Evolutionary conservation across 2,113 vertebrate genomes (phyloP), one percentile per base, ranked within the genome.

Genomic region (Tympanuchus pallidicinctus): DNA sequence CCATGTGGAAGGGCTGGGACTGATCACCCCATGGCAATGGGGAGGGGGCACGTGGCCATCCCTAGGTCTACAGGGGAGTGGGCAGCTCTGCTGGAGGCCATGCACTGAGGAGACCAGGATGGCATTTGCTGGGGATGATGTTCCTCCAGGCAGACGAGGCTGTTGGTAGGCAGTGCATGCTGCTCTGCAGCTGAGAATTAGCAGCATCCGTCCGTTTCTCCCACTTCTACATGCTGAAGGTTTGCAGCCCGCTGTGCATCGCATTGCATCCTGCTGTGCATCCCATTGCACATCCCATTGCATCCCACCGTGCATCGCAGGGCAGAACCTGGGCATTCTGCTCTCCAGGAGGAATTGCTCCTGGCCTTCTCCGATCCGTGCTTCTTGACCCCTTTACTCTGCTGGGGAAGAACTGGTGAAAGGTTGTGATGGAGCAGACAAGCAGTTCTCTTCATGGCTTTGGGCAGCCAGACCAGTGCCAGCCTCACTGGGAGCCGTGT

Each of bases 401-500:
- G 0, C 59, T 1, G 0, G 60, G n/a, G 16, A 10, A 79, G 57
- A 27, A 72, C 0, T 27, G 6, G 45, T 59, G 56, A 32, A n/a
- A 9, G 57, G 66, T 1, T 0, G 13, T 47, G 32, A 4, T 5
- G 27, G 28, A 28, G 67, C 47, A 3, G 40, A 59, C 48, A 43
- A 48, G 52, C 48, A 82, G 34, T 66, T 89, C n/a, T 16, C 48
- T 10, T 8, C 74, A 83, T 34, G 77, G 69, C 43, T 86, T 75
- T 14, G 79, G 45, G 96, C 76, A 82, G 92, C 94, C 57, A 32
- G 66, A 70, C 47, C 42, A 11, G 75, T 74, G 27, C 92, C 95
- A 94, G 96, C 96, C 96, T 96, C 64, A 57, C 96, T 74, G 67
- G 96, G 19, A 79, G 10, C 90, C 73, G 48, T 92, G 89, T 95